Percentiles rank a stretch among this genome's conserved stretches.
Evolutionary conservation across 2,113 vertebrate genomes (phyloP).

Genomic region (Trachemys scripta): DNA sequence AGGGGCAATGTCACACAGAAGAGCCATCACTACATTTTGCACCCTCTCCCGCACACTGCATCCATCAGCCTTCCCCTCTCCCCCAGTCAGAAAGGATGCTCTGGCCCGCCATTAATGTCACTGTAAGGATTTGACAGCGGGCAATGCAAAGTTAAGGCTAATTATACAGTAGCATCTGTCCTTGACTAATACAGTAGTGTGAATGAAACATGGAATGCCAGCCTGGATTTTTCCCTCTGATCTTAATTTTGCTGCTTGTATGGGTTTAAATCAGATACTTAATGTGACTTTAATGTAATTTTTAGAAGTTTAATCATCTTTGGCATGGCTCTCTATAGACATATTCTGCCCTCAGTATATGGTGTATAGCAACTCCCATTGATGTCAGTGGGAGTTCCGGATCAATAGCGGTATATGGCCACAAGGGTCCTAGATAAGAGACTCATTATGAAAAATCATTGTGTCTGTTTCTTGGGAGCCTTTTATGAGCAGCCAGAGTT

Average conservation of each 20-base stretch:
- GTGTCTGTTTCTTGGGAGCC: neutral
- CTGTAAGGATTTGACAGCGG: neutral
- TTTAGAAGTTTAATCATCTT: neutral
- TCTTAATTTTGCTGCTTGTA: neutral
- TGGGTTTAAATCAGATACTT: neutral
- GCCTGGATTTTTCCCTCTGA: neutral
- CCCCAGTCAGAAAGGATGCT: neutral
- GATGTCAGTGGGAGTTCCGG: slow-evolving; percentile 5
- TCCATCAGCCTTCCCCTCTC: neutral
- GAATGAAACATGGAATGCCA: neutral
- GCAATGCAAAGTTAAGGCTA: neutral
- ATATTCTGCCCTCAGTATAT: neutral
- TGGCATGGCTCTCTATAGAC: neutral
- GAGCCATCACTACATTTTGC: neutral
- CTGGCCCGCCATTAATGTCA: neutral
- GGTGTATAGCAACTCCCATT: slow-evolving; percentile 1
- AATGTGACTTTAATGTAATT: neutral
- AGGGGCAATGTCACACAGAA: neutral
- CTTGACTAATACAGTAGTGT: neutral
- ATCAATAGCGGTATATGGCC: slow-evolving; percentile 3
- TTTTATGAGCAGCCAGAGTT: neutral
- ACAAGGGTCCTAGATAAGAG: neutral
- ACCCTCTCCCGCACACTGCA: neutral
- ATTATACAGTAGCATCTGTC: neutral
- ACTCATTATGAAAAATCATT: neutral